phyloP scores from a whole-genome alignment of 2,113 vertebrate species.

The Procavia capensis region DNA sequence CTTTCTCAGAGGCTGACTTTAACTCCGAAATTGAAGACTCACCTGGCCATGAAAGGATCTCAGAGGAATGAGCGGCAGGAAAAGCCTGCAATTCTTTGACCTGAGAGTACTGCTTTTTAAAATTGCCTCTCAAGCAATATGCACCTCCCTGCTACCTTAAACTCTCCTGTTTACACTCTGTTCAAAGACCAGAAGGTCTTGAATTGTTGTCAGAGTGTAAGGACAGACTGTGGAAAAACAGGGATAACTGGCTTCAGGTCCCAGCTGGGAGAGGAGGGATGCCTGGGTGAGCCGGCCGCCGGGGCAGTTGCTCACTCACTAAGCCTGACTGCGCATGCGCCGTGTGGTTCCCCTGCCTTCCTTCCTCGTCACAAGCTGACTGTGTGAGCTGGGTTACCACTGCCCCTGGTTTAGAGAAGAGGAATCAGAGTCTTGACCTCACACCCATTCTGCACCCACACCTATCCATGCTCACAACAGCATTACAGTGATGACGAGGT shows the following conservation, averaged over 20 bases:
- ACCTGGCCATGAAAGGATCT: background rate
- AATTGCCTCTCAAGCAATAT: background rate
- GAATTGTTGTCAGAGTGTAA: background rate
- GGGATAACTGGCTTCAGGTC: background rate
- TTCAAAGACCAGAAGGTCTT: background rate
- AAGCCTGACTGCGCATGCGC: background rate
- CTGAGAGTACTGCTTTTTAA: background rate
- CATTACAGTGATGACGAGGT: background rate
- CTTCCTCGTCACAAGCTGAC: background rate
- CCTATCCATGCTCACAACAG: background rate
- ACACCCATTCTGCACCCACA: accelerated
- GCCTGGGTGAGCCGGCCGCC: background rate
- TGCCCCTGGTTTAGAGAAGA: background rate
- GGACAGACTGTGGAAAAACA: background rate
- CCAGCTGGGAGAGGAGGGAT: background rate
- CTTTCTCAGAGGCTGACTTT: background rate
- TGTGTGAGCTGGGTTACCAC: accelerated
- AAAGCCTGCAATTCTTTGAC: background rate
- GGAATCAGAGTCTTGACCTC: background rate
- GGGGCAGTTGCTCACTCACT: background rate
- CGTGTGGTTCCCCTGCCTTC: too few species aligned
- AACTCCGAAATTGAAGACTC: slow-evolving; percentile 12
- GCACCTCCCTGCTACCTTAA: background rate
- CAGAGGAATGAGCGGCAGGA: background rate
- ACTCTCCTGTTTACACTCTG: too few species aligned